Percentiles rank a stretch among this genome's conserved stretches.
phyloP scores from a whole-genome alignment of 2,888 invertebrate genomes.

The Cosmia pyralina region DNA sequence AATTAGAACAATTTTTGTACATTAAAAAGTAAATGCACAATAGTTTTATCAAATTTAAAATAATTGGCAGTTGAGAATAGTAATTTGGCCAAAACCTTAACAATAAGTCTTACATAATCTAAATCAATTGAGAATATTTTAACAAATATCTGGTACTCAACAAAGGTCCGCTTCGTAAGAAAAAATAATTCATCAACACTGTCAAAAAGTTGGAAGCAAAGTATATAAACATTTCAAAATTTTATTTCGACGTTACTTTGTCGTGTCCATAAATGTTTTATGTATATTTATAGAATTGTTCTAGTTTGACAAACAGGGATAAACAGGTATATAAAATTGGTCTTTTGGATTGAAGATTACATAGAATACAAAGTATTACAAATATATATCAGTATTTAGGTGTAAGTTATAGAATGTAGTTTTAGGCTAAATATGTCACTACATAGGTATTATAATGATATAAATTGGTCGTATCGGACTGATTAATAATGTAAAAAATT shows the following conservation, averaged over 20 bases:
- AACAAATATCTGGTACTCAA: slow-evolving; percentile 39
- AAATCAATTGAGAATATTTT: slow-evolving; percentile 53
- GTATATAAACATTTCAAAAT: slow-evolving; percentile 52
- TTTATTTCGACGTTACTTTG: slow-evolving; percentile 25
- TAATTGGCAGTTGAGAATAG: slow-evolving; percentile 82
- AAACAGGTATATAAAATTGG: slow-evolving; percentile 67
- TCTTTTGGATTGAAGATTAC: slow-evolving; percentile 61
- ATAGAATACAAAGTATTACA: slow-evolving; percentile 59
- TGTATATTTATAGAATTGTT: slow-evolving; percentile 49
- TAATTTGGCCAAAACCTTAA: slow-evolving; percentile 80
- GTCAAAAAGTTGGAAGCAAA: slow-evolving; percentile 47
- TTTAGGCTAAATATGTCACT: slow-evolving; percentile 45
- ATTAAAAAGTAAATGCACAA: slow-evolving; percentile 74
- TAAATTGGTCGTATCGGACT: slow-evolving; percentile 60
- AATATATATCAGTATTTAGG: slow-evolving; percentile 47
- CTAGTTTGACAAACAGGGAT: slow-evolving; percentile 55
- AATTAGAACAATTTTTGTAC: slow-evolving; percentile 78
- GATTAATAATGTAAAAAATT: slow-evolving; percentile 7
- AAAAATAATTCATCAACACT: slow-evolving; percentile 27
- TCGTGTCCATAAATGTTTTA: slow-evolving; percentile 27
- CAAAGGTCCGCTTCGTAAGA: slow-evolving; percentile 17
- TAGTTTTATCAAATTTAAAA: slow-evolving; percentile 74
- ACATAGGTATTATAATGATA: slow-evolving; percentile 39
- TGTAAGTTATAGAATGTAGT: slow-evolving; percentile 31
- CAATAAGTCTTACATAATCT: slow-evolving; percentile 65